Base-by-base conservation (phyloP, 2,797 vertebrate genomes). In the Clarias laeviceps region DNA sequence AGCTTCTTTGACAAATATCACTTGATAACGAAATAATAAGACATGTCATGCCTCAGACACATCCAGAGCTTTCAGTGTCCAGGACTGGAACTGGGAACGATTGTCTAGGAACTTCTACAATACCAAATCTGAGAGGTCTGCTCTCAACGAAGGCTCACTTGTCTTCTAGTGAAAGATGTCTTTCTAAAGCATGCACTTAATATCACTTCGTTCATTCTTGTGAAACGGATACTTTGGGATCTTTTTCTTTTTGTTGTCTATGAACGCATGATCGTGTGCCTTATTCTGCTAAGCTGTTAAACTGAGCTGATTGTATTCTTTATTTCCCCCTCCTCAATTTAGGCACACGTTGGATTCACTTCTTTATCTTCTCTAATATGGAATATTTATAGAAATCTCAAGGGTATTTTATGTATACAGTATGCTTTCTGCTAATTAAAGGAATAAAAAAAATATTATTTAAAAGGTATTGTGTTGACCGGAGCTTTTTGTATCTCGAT, bases 251-350 rank as follows among this genome's bases (percentile, higher is more conserved):
- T 86, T 88, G 88, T 87, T 86, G 83, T 89, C 86, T 93, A 91
- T 94, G 92, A 90, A 92, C 95, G 97, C 97, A 97, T 97, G 97
- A 94, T 94, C 94, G 93, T 92, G 97, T 98, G 97, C 97, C 97
- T 98, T 98, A 96, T 93, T 95, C 90, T 92, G 90, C 89, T 93
- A 94, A 93, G 95, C 94, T 94, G 88, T 92, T 96, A 95, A 95
- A 87, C 66, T 54, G 54, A 69, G 50, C 74, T 87, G 86, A 87
- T 84, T 87, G 82, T 87, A 87, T 81, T 74, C 69, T 66, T 64
- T 74, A 37, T 24, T 29, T 27, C 12, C 59, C 88, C 87, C 87
- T 54, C 88, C 88, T 88, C 90, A 91, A 89, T 92, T 88, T 92
- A 90, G 94, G 94, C 94, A 93, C 93, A 94, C 94, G 90, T 92